A percentile compares a stretch with the other conserved stretches of the same genome.
Conservation (phyloP, 2,888 invertebrate genomes). For the Epicampocera succincta region DNA sequence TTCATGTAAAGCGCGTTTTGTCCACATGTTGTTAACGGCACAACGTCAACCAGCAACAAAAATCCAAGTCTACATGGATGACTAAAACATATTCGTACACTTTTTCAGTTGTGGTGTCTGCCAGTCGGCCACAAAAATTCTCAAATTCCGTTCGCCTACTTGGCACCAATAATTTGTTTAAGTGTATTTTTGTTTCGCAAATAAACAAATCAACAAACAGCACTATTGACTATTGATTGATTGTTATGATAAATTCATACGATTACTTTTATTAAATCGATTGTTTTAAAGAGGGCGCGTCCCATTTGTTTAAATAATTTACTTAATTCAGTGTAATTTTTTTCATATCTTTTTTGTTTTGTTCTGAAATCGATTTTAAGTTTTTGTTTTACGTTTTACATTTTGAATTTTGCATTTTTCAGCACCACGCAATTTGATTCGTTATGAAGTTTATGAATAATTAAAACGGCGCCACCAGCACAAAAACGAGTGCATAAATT, state of each 20-base stretch:
- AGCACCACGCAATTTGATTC: constrained; percentile 64
- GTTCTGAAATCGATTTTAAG: not conserved
- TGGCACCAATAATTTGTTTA: constrained; percentile 14
- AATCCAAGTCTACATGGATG: no score
- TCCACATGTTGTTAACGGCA: no score
- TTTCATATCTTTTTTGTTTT: constrained; percentile 6
- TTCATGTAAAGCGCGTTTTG: no score
- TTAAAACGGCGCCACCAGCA: constrained; percentile 69
- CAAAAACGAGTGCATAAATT: constrained; percentile 62
- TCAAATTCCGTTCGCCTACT: not conserved
- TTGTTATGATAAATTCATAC: constrained; percentile 65
- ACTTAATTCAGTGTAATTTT: constrained; percentile 53
- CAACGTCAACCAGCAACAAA: no score
- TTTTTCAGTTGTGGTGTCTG: no score
- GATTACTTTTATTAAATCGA: constrained; percentile 65
- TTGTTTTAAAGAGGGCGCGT: constrained; percentile 63
- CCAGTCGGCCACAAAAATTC: no score
- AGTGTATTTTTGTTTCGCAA: constrained; percentile 26
- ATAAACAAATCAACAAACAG: constrained; percentile 30
- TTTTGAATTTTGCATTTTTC: constrained; percentile 6
- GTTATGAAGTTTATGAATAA: constrained; percentile 66
- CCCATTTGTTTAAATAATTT: constrained; percentile 67
- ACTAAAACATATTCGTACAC: no score
- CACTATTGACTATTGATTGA: constrained; percentile 66
- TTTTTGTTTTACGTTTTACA: not conserved